A percentile compares a stretch with the other conserved stretches of the same genome.
Evolutionary conservation across 2,113 vertebrate species (phyloP).

Genomic region (Strix uralensis): DNA sequence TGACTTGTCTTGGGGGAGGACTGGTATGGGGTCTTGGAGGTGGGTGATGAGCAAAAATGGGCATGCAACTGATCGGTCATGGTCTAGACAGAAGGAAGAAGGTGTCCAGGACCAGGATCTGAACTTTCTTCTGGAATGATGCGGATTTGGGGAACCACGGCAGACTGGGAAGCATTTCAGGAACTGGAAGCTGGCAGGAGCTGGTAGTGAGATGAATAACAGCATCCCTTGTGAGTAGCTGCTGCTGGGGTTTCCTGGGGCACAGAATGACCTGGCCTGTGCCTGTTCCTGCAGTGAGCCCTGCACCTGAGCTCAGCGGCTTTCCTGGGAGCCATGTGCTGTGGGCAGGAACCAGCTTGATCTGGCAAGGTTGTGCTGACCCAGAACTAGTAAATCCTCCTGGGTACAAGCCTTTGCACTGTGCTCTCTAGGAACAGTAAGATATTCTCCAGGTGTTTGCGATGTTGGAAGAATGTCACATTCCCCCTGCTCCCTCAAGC

Average conservation of each 20-base stretch:
- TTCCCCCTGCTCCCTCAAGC: background rate
- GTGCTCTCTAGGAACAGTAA: background rate
- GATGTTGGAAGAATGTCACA: background rate
- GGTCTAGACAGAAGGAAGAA: background rate
- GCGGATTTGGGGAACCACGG: background rate
- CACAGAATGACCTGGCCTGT: background rate
- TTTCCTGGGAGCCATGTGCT: background rate
- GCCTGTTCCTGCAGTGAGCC: background rate
- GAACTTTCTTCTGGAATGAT: background rate
- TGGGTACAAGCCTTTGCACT: background rate
- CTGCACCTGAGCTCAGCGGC: background rate
- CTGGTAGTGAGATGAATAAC: background rate
- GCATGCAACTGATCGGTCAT: accelerated
- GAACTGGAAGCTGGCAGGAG: background rate
- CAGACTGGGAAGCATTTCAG: background rate
- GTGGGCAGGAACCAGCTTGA: background rate
- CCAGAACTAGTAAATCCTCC: background rate
- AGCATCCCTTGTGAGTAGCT: background rate
- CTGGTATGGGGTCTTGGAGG: background rate
- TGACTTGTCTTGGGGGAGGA: background rate
- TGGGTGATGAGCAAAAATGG: background rate
- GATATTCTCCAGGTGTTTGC: background rate
- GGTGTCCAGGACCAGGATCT: background rate
- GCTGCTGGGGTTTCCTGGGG: background rate
- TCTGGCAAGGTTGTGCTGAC: background rate